A percentile compares a stretch with the other conserved stretches of the same genome.
Conservation (phyloP, 2,888 invertebrate genomes). For the Camptogramma bilineatum region DNA sequence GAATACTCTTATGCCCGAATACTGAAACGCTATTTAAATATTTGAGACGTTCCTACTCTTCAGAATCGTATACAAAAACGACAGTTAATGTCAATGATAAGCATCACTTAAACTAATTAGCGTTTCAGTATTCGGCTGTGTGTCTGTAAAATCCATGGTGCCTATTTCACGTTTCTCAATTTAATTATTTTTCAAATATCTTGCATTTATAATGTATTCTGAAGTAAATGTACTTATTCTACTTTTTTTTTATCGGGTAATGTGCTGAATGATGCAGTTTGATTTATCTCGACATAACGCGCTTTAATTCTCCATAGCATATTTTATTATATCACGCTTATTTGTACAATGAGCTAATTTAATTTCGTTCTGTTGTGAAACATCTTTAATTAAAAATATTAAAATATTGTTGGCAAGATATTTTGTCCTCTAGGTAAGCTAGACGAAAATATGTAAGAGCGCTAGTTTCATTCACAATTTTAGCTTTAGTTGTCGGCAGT, state of each 20-base stretch:
- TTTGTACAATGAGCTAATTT: slow-evolving; percentile 16
- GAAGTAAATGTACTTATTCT: not conserved
- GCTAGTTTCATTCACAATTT: slow-evolving; percentile 54
- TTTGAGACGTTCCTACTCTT: too few relatives aligned
- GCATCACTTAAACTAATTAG: too few relatives aligned
- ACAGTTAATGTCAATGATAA: too few relatives aligned
- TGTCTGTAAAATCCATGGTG: not conserved
- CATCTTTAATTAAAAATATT: slow-evolving; percentile 3
- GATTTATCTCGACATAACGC: slow-evolving; percentile 2
- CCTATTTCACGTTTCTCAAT: not conserved
- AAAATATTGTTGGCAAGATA: slow-evolving; percentile 23
- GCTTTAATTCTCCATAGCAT: slow-evolving; percentile 17
- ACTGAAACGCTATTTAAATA: too few relatives aligned
- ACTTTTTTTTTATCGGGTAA: not conserved
- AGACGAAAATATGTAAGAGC: slow-evolving; percentile 55
- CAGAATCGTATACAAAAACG: too few relatives aligned
- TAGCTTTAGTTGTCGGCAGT: slow-evolving; percentile 67
- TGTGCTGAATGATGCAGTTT: not conserved
- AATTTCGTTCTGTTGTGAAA: slow-evolving; percentile 15
- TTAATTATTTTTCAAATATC: not conserved
- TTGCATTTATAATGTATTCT: not conserved
- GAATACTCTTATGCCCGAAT: too few relatives aligned
- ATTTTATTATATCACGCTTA: slow-evolving; percentile 14
- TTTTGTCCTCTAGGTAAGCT: slow-evolving; percentile 59
- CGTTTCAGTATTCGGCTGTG: too few relatives aligned